Evolutionary conservation across 2,113 vertebrate species (phyloP).

Genomic region (Butorides virescens): DNA sequence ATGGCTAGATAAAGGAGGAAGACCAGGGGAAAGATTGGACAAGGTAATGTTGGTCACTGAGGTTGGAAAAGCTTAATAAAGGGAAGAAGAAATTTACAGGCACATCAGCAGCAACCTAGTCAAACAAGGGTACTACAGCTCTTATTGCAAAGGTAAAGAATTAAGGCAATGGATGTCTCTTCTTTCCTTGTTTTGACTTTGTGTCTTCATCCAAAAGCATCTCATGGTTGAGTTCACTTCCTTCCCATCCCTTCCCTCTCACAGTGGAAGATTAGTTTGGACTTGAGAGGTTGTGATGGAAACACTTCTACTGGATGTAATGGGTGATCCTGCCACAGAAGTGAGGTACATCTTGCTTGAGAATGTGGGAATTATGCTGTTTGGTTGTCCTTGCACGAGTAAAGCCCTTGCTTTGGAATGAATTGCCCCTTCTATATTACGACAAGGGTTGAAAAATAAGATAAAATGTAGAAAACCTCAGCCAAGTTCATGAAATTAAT

Average conservation of each 20-base stretch:
- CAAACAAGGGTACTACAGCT: background rate
- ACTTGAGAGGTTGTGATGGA: background rate
- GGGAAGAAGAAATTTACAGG: background rate
- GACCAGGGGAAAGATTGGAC: background rate
- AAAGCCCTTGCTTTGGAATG: background rate
- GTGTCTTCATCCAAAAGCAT: background rate
- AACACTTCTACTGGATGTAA: background rate
- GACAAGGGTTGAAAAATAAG: background rate
- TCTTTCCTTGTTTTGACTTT: background rate
- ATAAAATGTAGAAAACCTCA: background rate
- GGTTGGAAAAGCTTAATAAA: background rate
- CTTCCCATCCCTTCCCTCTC: background rate
- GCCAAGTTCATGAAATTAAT: background rate
- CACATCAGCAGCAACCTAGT: background rate
- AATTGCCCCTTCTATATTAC: background rate
- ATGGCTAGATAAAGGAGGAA: background rate
- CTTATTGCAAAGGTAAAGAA: background rate
- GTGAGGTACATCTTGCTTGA: background rate
- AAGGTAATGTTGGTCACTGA: background rate
- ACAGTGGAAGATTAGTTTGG: background rate
- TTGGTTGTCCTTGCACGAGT: background rate
- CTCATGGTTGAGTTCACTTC: background rate
- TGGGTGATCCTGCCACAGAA: background rate
- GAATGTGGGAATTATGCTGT: background rate
- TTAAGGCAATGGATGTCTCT: background rate